phyloP scores from a whole-genome alignment of 2,888 invertebrate genomes.

The Neuroscelio doddi region DNA sequence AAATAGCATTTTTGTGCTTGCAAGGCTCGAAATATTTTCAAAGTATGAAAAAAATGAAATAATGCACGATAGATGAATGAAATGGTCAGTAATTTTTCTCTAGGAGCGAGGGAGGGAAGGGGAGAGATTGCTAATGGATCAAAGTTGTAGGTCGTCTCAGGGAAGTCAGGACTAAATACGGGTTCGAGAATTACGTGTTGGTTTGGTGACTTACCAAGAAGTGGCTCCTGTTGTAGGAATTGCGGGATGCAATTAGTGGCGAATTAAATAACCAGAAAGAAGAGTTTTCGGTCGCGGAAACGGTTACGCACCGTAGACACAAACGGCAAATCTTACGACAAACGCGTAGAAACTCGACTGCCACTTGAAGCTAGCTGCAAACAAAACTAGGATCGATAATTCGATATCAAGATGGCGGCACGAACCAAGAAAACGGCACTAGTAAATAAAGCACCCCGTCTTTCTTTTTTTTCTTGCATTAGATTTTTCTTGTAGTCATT shows the following conservation, averaged over 20 bases:
- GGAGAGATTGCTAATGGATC: too few relatives aligned
- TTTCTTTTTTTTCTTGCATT: too few relatives aligned
- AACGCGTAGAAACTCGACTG: slow-evolving; percentile 46
- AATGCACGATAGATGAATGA: too few relatives aligned
- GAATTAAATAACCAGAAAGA: slow-evolving; percentile 8
- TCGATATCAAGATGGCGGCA: slow-evolving; percentile 38
- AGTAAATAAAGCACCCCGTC: too few relatives aligned
- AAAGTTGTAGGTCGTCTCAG: too few relatives aligned
- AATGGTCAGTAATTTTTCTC: too few relatives aligned
- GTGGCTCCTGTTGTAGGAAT: slow-evolving; percentile 19
- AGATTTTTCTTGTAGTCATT: too few relatives aligned
- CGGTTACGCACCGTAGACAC: slow-evolving; percentile 25
- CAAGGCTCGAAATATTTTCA: too few relatives aligned
- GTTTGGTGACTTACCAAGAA: slow-evolving; percentile 15
- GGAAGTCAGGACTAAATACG: not conserved
- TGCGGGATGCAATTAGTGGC: not conserved
- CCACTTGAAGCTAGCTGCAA: slow-evolving; percentile 39
- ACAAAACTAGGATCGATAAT: slow-evolving; percentile 45
- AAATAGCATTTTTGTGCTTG: too few relatives aligned
- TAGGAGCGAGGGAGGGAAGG: too few relatives aligned
- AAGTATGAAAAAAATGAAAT: too few relatives aligned
- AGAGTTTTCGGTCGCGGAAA: slow-evolving; percentile 30
- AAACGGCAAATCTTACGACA: slow-evolving; percentile 37
- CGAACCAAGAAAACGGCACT: too few relatives aligned
- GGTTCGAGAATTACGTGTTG: not conserved